Base-by-base conservation (phyloP, 2,113 vertebrate species). In the Phoxinus phoxinus region DNA sequence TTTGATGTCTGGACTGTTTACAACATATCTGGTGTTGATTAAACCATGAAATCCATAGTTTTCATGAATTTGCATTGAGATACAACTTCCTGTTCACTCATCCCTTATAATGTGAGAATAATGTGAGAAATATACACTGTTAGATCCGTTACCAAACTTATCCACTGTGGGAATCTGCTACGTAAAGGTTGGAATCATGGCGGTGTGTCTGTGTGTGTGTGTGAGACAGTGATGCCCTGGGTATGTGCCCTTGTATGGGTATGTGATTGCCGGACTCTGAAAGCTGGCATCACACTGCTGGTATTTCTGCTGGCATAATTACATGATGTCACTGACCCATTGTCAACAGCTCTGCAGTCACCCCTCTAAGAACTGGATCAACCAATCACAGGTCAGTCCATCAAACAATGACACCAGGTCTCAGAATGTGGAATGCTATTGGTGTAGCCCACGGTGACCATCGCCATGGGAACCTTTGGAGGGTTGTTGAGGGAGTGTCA, bases 281-380 rank as follows among this genome's bases (percentile, higher is more conserved):
- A 41, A 67, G 78, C 79, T 85, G 86, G 84, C 72, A 82, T 58
- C 25, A 69, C 48, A 59, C 27, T 4, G 58, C 81, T 78, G 87
- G 71, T 81, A 84, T 90, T 89, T 86, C 65, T 75, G 79, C 79
- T 67, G 86, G 71, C 83, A 84, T 77, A 86, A 87, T 89, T 56
- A 87, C 35, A 84, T 87, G 83, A 88, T 86, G 88, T 94, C 90
- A 92, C 75, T 75, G 84, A 85, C 84, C 89, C 82, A 56, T 59
- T 71, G 37, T 51, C 84, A 86, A 82, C 81, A 79, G 46, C 61
- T 82, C 35, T 58, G 41, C 58, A 84, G 46, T 77, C 51, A 46
- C n/a, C 53, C 73, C 56, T 83, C 83, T 69, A 83, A 79, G 41
- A 83, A 67, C 17, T 77, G 61, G 53, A 67, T 53, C 85, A 63